phyloP scores from a whole-genome alignment of 2,797 vertebrate species.

The Neoniphon sammara region DNA sequence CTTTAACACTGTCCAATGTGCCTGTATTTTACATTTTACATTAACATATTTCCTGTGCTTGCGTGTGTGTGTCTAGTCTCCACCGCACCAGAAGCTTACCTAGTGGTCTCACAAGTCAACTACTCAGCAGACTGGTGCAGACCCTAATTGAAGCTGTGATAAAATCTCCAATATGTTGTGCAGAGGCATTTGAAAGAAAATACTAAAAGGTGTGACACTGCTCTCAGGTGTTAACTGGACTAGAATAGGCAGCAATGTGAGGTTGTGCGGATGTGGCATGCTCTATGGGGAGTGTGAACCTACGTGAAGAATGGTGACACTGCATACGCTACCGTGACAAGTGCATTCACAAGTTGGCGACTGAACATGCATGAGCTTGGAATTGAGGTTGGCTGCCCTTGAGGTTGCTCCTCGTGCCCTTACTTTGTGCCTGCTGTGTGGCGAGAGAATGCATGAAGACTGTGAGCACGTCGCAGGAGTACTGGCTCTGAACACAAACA shows the following conservation, averaged over 20 bases:
- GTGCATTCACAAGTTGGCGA: slow-evolving; percentile 38
- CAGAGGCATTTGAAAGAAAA: slow-evolving; percentile 42
- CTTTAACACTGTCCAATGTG: neutral
- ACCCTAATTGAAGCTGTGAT: slow-evolving; percentile 24
- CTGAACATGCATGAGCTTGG: slow-evolving; percentile 69
- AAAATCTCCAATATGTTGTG: slow-evolving; percentile 82
- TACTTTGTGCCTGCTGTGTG: slow-evolving; percentile 75
- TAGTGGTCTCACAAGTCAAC: slow-evolving; percentile 25
- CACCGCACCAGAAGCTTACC: slow-evolving; percentile 10
- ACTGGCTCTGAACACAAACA: slow-evolving; percentile 65
- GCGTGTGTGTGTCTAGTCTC: slow-evolving; percentile 8
- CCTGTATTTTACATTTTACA: neutral
- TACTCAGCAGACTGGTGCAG: slow-evolving; percentile 5
- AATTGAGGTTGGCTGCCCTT: slow-evolving; percentile 61
- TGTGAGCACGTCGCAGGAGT: slow-evolving; percentile 69
- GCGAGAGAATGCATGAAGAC: slow-evolving; percentile 70
- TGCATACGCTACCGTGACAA: slow-evolving; percentile 43
- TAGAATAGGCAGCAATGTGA: slow-evolving; percentile 52
- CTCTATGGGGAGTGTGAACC: slow-evolving; percentile 70
- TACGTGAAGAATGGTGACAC: slow-evolving; percentile 49
- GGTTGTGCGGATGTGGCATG: slow-evolving; percentile 75
- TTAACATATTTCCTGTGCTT: neutral
- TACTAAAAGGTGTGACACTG: slow-evolving; percentile 26
- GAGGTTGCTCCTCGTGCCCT: slow-evolving; percentile 82
- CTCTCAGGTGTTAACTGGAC: slow-evolving; percentile 34